A percentile compares a stretch with the other conserved stretches of the same genome.
Conservation (phyloP, 2,113 vertebrate genomes). For the Nanorana parkeri region DNA sequence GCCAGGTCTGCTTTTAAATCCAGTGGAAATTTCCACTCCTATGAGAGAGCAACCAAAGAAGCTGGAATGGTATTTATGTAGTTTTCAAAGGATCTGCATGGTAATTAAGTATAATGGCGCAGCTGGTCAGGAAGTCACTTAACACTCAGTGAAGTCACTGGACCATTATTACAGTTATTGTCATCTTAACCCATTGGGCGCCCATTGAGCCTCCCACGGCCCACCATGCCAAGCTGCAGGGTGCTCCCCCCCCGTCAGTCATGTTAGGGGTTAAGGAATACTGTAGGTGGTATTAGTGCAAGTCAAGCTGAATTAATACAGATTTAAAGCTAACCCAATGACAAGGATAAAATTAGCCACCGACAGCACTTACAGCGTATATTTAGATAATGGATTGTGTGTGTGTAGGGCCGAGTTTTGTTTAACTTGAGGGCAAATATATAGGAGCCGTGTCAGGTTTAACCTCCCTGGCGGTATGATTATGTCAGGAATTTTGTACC, state of each 20-base stretch:
- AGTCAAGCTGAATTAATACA: not conserved
- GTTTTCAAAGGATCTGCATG: conserved; percentile 34
- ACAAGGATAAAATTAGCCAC: not conserved
- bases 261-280: not conserved
- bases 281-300: conserved; percentile 14
- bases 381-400: not conserved
- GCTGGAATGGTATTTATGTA: conserved; percentile 43
- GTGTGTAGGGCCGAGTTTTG: no score
- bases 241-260: not conserved
- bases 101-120: conserved; percentile 52
- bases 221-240: not conserved
- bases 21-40: conserved; percentile 42
- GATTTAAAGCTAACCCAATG: conserved; percentile 1
- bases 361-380: not conserved
- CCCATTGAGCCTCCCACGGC: not conserved
- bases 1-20: conserved; percentile 3
- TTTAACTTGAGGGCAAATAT: no score
- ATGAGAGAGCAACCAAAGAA: conserved; percentile 14
- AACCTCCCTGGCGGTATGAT: no score
- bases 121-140: conserved; percentile 52
- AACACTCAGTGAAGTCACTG: conserved; percentile 36
- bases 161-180: conserved; percentile 43
- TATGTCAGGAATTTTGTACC: no score
- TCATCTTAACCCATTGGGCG: not conserved
- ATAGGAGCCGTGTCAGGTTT: no score